Evolutionary conservation across 2,888 invertebrate genomes (phyloP).

Genomic region (Anagyrus pseudococci): DNA sequence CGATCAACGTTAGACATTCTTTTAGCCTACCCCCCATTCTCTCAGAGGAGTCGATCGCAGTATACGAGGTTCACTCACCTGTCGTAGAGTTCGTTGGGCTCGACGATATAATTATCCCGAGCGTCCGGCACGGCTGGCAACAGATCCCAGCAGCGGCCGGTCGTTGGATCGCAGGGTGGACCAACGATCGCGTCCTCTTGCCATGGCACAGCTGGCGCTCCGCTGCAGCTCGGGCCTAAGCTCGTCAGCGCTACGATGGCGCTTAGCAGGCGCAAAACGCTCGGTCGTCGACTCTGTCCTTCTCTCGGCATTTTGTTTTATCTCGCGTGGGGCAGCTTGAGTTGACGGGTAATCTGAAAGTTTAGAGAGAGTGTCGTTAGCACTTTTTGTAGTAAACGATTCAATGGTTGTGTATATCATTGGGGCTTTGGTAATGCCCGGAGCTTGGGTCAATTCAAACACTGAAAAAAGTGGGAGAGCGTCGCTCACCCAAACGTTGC

Average conservation of each 20-base stretch:
- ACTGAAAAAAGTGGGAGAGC: neutral
- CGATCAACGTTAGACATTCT: no score
- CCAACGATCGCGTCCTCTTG: conserved; percentile 36
- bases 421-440: no score
- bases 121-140: conserved; percentile 36
- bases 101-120: conserved; percentile 8
- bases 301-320: neutral
- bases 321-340: no score
- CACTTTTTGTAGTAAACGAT: no score
- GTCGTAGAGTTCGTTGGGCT: conserved; percentile 19
- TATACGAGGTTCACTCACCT: conserved; percentile 16
- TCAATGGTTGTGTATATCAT: no score
- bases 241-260: no score
- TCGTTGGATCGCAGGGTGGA: conserved; percentile 43
- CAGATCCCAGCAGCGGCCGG: conserved; percentile 49
- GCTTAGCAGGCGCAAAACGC: neutral
- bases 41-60: neutral
- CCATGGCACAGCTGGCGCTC: conserved; percentile 15
- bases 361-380: no score
- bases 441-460: no score
- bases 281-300: neutral
- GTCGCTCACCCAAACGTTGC: neutral
- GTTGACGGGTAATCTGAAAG: no score
- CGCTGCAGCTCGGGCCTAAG: neutral
- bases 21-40: no score